Conservation (phyloP, 2,888 invertebrate genomes). For the Atherix ibis region DNA sequence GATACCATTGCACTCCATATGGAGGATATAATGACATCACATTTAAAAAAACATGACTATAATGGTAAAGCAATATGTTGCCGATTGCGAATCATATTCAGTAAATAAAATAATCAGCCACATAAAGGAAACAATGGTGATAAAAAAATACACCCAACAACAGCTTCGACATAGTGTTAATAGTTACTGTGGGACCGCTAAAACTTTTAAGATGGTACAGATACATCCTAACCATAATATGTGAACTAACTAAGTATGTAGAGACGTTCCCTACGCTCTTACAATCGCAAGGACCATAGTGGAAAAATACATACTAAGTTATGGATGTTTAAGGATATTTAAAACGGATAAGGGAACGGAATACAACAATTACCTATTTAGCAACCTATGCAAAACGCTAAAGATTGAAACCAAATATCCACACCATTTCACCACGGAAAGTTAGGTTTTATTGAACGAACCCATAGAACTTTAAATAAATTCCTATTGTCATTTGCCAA, state of each 20-base stretch:
- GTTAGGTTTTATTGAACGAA: conserved; percentile 2
- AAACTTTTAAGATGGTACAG: not conserved
- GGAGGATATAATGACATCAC: not conserved
- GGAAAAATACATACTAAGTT: not conserved
- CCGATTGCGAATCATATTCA: not conserved
- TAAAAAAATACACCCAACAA: conserved; percentile 5
- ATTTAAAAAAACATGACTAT: not conserved
- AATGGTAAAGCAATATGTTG: not conserved
- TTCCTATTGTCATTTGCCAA: conserved; percentile 4
- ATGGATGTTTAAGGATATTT: conserved; percentile 3
- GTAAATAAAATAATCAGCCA: conserved; percentile 8
- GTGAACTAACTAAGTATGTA: not conserved
- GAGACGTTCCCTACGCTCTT: not conserved
- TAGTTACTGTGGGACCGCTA: not conserved
- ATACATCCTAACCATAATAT: not conserved
- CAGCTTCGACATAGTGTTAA: not conserved
- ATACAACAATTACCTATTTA: conserved; percentile 2
- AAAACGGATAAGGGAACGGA: conserved; percentile 6
- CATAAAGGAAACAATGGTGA: conserved; percentile 6
- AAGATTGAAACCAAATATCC: conserved; percentile 2
- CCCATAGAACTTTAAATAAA: conserved; percentile 3
- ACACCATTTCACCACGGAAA: conserved; percentile 7
- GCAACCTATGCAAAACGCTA: too few relatives aligned
- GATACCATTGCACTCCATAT: not conserved
- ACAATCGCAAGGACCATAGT: not conserved